phyloP scores from a whole-genome alignment of 2,888 invertebrate genomes.

The Syritta pipiens region DNA sequence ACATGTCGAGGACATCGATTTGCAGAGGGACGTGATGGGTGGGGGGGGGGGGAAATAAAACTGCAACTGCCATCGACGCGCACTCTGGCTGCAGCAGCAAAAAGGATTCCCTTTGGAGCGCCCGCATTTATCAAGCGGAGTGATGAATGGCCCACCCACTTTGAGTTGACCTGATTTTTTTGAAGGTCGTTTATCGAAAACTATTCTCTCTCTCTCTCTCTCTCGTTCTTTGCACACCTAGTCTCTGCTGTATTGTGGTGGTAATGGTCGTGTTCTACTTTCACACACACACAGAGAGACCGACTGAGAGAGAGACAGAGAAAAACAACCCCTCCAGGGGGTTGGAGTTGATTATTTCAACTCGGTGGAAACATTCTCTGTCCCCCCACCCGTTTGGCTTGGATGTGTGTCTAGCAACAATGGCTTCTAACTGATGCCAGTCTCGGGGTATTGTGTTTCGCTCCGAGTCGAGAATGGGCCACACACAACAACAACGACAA shows the following conservation, averaged over 20 bases:
- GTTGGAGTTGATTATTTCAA: constrained; percentile 60
- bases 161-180: constrained; percentile 65
- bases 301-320: not conserved
- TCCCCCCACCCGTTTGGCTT: constrained; percentile 16
- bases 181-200: constrained; percentile 65
- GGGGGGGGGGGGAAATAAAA: constrained; percentile 2
- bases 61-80: constrained; percentile 7
- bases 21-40: constrained; percentile 15
- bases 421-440: constrained; percentile 54
- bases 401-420: constrained; percentile 63
- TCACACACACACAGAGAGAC: not conserved
- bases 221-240: constrained; percentile 1
- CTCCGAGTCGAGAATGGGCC: constrained; percentile 48
- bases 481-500: constrained; percentile 21
- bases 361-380: constrained; percentile 9
- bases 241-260: constrained; percentile 49
- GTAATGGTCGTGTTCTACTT: constrained; percentile 55
- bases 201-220: constrained; percentile 27
- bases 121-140: constrained; percentile 16
- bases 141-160: constrained; percentile 15
- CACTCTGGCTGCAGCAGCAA: not conserved
- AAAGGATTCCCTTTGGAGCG: no score
- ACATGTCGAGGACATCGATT: constrained; percentile 65
- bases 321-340: not conserved
- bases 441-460: constrained; percentile 52